Base-by-base conservation (phyloP, 2,113 vertebrate genomes). In the Pyrgilauda ruficollis region DNA sequence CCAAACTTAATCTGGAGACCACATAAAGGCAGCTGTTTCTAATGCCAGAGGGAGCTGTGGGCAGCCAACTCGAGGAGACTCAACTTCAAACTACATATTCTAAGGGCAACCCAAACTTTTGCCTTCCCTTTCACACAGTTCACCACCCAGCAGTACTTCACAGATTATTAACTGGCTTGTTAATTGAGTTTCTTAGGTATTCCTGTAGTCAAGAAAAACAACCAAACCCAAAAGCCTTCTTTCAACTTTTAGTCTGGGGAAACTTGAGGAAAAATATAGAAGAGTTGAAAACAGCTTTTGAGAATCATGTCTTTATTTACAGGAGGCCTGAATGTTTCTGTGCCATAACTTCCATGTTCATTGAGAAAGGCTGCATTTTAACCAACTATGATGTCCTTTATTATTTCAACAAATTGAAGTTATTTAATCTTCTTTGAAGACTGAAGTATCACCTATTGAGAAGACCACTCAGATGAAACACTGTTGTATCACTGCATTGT, bases 1-100 rank as follows among this genome's bases (percentile, higher is more conserved):
- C 46, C 41, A 39, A 62, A 37, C 21, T 94, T n/a, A 63, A 78
- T 75, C 39, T 20, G 3, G 31, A 92, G 86, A 93, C 88, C 90
- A 95, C 88, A 96, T 90, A 43, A 95, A 94, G 85, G 86, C 78
- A 83, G 61, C 62, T 26, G 8, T 75, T 93, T 70, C 86, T 93
- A 87, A 70, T 47, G 93, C 89, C 93, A 91, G 89, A 93, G 83
- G 89, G 87, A 96, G 28, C 62, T 72, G 62, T 22, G 47, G 62
- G 84, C 69, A 90, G 73, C 73, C 89, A 91, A 11, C 69, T 16
- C 12, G 3, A 80, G 27, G 8, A 93, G 74, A 85, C 35, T 73
- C 76, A 69, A 52, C 87, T 94, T 87, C 66, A 85, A 80, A 87
- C 76, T 47, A 41, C 58, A 24, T 14, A 10, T 30, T 91, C 20